These are phyloP conservation scores for Parauchenoglanis ngamensis DNA, from an alignment of 2,797 vertebrate species.

Conservation along the genomic window DNA sequence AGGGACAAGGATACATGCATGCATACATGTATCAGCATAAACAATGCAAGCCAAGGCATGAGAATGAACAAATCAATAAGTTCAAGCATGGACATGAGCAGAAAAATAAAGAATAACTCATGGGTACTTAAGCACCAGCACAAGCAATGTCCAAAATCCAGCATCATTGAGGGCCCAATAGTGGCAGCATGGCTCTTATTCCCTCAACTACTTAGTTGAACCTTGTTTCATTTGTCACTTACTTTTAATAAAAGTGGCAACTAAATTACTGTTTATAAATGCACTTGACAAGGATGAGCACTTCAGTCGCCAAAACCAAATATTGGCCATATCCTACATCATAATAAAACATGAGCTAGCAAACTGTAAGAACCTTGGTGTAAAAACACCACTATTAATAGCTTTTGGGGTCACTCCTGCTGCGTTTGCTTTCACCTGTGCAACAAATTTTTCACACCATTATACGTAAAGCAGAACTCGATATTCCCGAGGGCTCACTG, in stretches of 20 bases:
- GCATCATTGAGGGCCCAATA: neutral
- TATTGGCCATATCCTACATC: slow-evolving; percentile 1
- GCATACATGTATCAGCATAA: neutral
- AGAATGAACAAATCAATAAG: neutral
- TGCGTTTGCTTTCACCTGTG: slow-evolving; percentile 22
- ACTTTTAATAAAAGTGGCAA: too few relatives aligned
- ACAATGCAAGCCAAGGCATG: neutral
- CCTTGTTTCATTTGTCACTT: neutral
- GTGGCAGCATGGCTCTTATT: neutral
- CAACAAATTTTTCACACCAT: slow-evolving; percentile 20
- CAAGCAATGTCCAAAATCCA: neutral
- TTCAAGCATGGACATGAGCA: neutral
- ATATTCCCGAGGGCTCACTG: neutral
- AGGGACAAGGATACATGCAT: neutral
- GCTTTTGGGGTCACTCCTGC: neutral
- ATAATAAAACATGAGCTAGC: neutral
- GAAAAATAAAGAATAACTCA: neutral
- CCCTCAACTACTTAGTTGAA: neutral
- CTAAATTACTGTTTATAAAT: neutral
- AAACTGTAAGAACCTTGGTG: neutral
- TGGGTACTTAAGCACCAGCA: neutral
- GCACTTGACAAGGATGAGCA: neutral
- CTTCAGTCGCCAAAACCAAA: slow-evolving; percentile 1
- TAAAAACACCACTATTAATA: neutral
- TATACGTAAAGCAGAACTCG: slow-evolving; percentile 6